phyloP scores from a whole-genome alignment of 64 coral and sea anemone species.

The Pachyseris speciosa region DNA sequence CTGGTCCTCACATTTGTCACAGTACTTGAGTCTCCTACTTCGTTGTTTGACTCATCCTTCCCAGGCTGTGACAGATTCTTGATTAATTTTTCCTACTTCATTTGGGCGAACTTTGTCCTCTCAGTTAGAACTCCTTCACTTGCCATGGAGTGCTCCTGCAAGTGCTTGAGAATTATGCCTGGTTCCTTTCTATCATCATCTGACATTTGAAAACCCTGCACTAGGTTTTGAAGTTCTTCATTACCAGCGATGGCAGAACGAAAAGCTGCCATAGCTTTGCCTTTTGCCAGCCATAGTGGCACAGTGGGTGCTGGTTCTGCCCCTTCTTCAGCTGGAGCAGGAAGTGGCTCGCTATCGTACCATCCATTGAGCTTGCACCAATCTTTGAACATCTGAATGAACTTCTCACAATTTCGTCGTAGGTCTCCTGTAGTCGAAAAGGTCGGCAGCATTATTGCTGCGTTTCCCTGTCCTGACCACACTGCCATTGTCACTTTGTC shows the following conservation, averaged over 20 bases:
- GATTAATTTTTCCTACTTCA: constrained; percentile 63
- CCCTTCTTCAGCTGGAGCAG: constrained; percentile 2
- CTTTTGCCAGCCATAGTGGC: constrained; percentile 26
- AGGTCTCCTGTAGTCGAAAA: constrained; percentile 3
- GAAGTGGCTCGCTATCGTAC: background rate
- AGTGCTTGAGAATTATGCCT: constrained; percentile 28
- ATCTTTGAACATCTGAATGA: constrained; percentile 58
- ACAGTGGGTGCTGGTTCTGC: background rate
- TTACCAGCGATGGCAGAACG: constrained; percentile 52
- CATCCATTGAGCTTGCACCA: constrained; percentile 31
- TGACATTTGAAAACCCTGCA: constrained; percentile 43
- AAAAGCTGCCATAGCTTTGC: constrained; percentile 46
- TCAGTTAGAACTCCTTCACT: constrained; percentile 55
- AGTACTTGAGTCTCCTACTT: constrained; percentile 51
- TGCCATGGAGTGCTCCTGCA: constrained; percentile 47
- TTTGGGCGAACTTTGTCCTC: constrained; percentile 62
- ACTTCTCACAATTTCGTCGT: constrained; percentile 43
- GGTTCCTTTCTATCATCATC: constrained; percentile 35
- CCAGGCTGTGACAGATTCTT: constrained; percentile 42
- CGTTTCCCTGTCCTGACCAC: constrained; percentile 24
- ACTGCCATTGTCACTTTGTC: background rate
- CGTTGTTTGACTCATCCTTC: constrained; percentile 62
- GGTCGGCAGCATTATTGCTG: background rate
- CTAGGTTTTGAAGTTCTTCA: constrained; percentile 33
- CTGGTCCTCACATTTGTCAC: constrained; percentile 63